Conservation (phyloP, 2,797 vertebrate genomes). For the Falco naumanni region DNA sequence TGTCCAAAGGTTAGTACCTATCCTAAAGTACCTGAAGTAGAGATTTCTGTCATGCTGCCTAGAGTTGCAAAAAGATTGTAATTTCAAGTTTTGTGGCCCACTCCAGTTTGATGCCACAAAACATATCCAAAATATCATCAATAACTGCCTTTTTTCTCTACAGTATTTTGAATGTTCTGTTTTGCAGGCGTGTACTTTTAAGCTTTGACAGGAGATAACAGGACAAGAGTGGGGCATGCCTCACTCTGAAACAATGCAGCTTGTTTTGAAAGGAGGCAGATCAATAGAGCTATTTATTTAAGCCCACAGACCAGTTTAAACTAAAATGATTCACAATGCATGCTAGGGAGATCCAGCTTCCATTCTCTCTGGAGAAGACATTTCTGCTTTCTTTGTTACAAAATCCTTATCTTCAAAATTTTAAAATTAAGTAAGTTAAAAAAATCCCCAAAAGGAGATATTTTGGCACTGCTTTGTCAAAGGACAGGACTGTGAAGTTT, state of each 20-base stretch:
- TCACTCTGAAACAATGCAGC: constrained; percentile 46
- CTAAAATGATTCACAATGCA: constrained; percentile 17
- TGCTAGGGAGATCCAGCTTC: not conserved
- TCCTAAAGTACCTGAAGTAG: not conserved
- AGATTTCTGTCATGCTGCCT: not conserved
- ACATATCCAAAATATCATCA: constrained; percentile 36
- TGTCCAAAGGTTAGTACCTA: constrained; percentile 39
- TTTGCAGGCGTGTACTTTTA: not conserved
- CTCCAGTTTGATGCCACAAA: constrained; percentile 17
- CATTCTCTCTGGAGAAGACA: constrained; percentile 8
- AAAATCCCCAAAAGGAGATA: not conserved
- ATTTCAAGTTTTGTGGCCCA: not conserved
- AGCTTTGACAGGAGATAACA: constrained; percentile 19
- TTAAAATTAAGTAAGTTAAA: not conserved
- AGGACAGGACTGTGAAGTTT: not conserved
- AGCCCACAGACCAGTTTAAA: constrained; percentile 45
- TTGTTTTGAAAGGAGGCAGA: constrained; percentile 31
- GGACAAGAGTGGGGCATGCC: not conserved
- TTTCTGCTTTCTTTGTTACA: constrained; percentile 4
- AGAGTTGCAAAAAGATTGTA: not conserved
- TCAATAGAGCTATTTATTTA: constrained; percentile 61
- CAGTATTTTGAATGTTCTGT: constrained; percentile 11
- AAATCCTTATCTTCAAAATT: not conserved
- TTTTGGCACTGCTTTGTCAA: not conserved
- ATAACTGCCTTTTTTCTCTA: constrained; percentile 35